Base-by-base conservation (phyloP, 2,797 vertebrate genomes). In the Sardinella longiceps region DNA sequence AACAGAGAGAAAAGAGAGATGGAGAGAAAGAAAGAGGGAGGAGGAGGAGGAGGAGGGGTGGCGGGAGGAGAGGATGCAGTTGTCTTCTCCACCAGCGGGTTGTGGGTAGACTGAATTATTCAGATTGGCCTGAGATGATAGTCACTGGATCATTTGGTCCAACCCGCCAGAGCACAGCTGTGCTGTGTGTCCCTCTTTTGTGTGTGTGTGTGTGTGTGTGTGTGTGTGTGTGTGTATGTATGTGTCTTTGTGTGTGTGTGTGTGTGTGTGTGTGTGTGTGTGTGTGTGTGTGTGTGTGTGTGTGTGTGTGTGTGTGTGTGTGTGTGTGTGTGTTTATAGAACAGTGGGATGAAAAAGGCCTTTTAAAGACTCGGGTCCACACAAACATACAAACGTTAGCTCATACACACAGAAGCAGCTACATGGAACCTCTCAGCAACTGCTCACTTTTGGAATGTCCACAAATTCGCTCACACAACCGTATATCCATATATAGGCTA, bases 61-160 rank as follows among this genome's bases (percentile, higher is more conserved):
- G 6, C 25, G 18, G 20, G 51, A 20, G 23, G 51, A 20, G n/a
- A 60, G 56, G n/a, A 25, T 60, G 56, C 56, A 60, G 56, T 60
- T 23, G 58, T 48, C 83, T 70, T 33, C 74, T 5, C 25, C 46
- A 11, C 53, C 33, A 30, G 37, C 2, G 12, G 9, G 5, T 82
- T 45, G 7, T 84, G 81, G 85, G 81, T 83, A 28, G 83, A 25
- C 48, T 83, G 85, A 88, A 39, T 86, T 86, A 63, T 84, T 51
- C 58, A 85, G 50, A 81, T 77, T 56, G 77, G 63, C 50, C 33
- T 43, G 58, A 53, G 81, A 82, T 82, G 18, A 82, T 33, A 39
- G 81, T 82, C 25, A 60, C 56, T 60, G 28, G 25, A 45, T 48
- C 48, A 46, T 50, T 83, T 60, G 56, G 56, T 60, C 6, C 23